Evolutionary conservation across 2,113 vertebrate genomes (phyloP), one percentile per base, ranked within the genome.

Genomic region (Grammomys surdaster): DNA sequence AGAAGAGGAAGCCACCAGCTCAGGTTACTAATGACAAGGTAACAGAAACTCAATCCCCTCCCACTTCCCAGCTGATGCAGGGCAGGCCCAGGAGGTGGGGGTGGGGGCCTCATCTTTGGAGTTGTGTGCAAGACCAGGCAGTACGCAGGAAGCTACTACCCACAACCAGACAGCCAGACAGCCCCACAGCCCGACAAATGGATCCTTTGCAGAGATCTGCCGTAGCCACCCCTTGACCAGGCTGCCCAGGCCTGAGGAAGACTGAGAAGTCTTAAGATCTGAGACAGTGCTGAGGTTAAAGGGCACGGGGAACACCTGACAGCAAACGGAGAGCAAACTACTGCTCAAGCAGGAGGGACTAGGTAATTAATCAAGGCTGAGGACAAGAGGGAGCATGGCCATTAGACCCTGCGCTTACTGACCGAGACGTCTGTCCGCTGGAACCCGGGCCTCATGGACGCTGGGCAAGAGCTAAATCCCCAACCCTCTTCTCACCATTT

Each of bases 1-100:
- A 63, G 92, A 78, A 31, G 89, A 46, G 16, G 56, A 43, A 2
- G 80, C 89, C 73, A 3, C 5, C 46, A n/a, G 91, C 94, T 96
- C 51, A 0, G 4, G 75, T 95, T 93, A 87, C 95, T 89, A 80
- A 87, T 72, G 94, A 95, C 84, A 58, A 54, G 48, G 95, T 67
- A 80, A 88, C 43, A 70, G 96, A 96, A 95, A 96, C 87, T 40
- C 31, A 3, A 58, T 86, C 60, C 46, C 31, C 46, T 75, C 67
- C 90, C 69, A 56, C 48, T 5, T 75, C 81, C 82, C 94, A 90
- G 91, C 90, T 81, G 88, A 91, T 40, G 24, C 84, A 0, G 9
- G 58, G 36, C 75, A 13, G 1, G 20, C 22, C 33, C 12, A 8
- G 11, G 76, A 65, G n/a, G 22, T 28, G 56, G 24, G 56, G n/a